A percentile compares a stretch with the other conserved stretches of the same genome.
phyloP scores from a whole-genome alignment of 2,113 vertebrate species.

The Antechinus stuartii region DNA sequence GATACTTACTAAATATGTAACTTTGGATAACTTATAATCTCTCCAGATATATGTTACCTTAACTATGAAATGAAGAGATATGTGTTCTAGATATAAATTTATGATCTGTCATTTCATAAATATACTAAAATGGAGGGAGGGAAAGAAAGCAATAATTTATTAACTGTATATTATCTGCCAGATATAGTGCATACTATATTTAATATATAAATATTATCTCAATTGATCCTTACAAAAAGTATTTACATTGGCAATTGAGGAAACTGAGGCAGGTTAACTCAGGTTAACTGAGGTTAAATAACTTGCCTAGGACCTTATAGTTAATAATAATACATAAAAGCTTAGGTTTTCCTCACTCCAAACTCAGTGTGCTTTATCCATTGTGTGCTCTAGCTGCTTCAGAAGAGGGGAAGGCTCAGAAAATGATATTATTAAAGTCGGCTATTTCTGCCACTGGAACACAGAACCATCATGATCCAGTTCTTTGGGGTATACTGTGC shows the following conservation, averaged over 20 bases:
- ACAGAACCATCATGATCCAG: background rate
- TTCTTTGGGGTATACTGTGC: background rate
- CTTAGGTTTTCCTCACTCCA: background rate
- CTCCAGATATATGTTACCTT: background rate
- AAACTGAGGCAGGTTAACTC: no score
- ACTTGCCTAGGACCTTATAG: background rate
- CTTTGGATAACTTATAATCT: background rate
- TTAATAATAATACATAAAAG: background rate
- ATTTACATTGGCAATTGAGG: background rate
- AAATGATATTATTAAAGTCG: no score
- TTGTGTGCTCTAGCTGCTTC: no score
- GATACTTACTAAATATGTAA: background rate
- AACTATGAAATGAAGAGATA: constrained; percentile 19
- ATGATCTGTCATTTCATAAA: background rate
- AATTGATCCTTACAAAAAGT: background rate
- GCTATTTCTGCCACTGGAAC: background rate
- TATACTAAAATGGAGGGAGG: background rate
- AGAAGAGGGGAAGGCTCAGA: no score
- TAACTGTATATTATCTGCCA: background rate
- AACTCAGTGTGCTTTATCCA: background rate
- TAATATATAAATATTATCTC: no score
- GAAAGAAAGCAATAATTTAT: background rate
- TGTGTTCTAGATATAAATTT: no score
- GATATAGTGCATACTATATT: background rate
- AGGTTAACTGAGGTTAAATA: no score